Evolutionary conservation across 2,113 vertebrate genomes (phyloP).

Genomic region (Bolborhynchus lineola): DNA sequence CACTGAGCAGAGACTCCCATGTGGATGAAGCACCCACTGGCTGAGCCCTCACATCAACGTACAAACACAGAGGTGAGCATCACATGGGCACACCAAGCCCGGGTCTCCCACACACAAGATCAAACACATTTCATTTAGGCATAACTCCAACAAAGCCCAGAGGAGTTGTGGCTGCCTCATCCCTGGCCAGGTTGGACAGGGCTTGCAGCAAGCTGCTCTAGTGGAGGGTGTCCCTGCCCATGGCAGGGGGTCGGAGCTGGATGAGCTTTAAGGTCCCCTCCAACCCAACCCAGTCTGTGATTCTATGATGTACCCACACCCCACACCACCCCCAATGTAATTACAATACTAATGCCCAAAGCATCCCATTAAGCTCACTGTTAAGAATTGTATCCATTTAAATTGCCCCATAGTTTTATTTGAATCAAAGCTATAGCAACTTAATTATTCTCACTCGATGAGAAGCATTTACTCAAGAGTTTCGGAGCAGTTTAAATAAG

Average conservation of each 20-base stretch:
- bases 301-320: neutral
- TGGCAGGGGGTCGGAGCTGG: neutral
- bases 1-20: neutral
- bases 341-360: neutral
- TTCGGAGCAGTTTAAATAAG: neutral
- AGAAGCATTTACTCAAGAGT: neutral
- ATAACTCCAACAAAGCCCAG: neutral
- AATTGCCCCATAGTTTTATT: neutral
- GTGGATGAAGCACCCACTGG: neutral
- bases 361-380: fast-evolving
- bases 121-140: neutral
- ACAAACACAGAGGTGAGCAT: neutral
- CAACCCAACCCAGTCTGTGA: neutral
- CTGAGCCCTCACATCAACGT: neutral
- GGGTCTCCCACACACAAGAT: neutral
- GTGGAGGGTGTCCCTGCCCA: neutral
- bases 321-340: neutral
- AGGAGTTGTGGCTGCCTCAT: neutral
- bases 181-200: neutral
- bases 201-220: neutral
- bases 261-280: neutral
- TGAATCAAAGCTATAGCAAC: neutral
- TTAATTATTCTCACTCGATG: neutral
- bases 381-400: fast-evolving
- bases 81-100: neutral